Base-by-base conservation (phyloP, 2,888 invertebrate species). In the Epinotia brunnichana region DNA sequence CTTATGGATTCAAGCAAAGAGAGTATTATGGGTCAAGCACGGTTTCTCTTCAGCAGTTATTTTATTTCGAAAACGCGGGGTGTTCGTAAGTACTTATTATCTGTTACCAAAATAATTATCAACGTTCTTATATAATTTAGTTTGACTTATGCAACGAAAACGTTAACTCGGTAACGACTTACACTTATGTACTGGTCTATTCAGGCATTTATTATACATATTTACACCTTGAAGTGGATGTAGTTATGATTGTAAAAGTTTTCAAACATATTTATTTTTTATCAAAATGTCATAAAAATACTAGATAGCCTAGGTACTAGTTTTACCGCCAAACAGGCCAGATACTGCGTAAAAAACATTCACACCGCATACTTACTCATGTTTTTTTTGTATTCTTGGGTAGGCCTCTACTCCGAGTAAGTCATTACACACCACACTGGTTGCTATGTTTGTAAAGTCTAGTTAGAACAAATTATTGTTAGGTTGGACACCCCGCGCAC, bases 21-120 rank as follows among this genome's bases (percentile, higher is more conserved):
- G 41, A 2, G 44, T 44, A 44, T n/a, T n/a, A n/a, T n/a, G 4
- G n/a, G 35, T 48, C 19, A 1, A 19, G 15, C 9, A 56, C 35
- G 21, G 29, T 41, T 24, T 13, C 3, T 35, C 35, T 35, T 63
- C 51, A 2, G 35, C 44, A n/a, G 29, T 24, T 63, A 39, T 54
- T 66, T n/a, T 41, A n/a, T 21, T 21, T 54, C n/a, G n/a, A 48
- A 48, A 21, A n/a, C 61, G 60, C 60, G 41, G 53, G 69, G 69
- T 70, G 69, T 62, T 48, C 5, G n/a, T 54, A 24, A 15, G 69
- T 70, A 70, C 69, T 70, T 70, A 69, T 69, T 69, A 7, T 70
- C 13, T 63, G 61, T 70, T 70, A 63, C 53, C 62, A 63, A 56
- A 44, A 54, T 19, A 39, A 39, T 35, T 41, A 53, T 17, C 24